Base-by-base conservation (phyloP, 1,140 invertebrate genomes). In the Pseudomyrmex flavicornis region DNA sequence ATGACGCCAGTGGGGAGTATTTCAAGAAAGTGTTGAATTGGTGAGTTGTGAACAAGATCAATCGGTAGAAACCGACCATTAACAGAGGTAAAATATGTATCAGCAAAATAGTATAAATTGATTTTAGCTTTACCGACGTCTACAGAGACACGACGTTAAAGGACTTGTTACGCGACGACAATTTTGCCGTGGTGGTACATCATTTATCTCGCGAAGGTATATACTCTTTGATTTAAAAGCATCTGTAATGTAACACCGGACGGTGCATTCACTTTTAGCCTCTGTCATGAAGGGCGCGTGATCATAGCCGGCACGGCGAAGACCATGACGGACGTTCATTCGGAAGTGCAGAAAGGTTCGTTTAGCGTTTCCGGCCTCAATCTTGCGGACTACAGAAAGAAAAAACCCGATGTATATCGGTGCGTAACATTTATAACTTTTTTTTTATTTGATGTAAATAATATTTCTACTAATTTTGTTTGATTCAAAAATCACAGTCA, bases 221-320 rank as follows among this genome's bases (percentile, higher is more conserved):
- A 68, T 48, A 15, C 62, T 66, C 83, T 62, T 70, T 52, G 13
- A 52, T 13, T 52, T 52, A 52, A 0, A 62, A 26, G 15, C 61
- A 72, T 9, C 54, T 17, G 61, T 65, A 50, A 65, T 17, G 69
- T 61, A 54, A 82, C 48, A 7, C 62, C 58, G 58, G 20, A 65
- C 20, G 54, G 44, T 82, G 35, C 48, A 72, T 82, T 84, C 54
- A 82, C 48, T 74, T 70, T 50, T 82, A 95, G 94, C 84, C 87
- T 95, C 50, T 92, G 90, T 50, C 92, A 93, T 80, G 94, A 95
- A 95, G 95, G 95, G 10, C 95, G 94, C 88, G 90, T 96, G 4
- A 91, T 96, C 59, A 91, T 96, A 7, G 95, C 95, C 83, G 95
- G 96, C n/a, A 94, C 95, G 89, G 94, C 95, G 10, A 93, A 94